phyloP scores from a whole-genome alignment of 2,797 vertebrate species.

The Anomalospiza imberbis region DNA sequence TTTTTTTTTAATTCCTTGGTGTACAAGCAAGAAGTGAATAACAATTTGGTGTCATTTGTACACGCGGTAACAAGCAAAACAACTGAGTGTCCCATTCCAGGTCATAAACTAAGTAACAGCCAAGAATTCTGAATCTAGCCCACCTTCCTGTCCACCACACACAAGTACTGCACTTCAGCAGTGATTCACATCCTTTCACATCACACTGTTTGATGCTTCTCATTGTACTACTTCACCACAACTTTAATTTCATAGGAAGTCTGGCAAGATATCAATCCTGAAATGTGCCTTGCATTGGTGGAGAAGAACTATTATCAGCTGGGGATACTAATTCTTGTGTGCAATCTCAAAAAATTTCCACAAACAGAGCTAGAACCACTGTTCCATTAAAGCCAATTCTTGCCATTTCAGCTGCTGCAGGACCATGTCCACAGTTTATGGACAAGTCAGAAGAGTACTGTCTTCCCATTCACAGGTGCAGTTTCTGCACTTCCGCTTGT shows the following conservation, averaged over 20 bases:
- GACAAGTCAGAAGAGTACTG: neutral
- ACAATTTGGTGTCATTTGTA: neutral
- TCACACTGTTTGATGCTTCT: neutral
- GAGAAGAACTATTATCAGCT: neutral
- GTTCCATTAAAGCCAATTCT: neutral
- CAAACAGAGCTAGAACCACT: neutral
- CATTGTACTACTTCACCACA: neutral
- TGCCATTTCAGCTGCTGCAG: neutral
- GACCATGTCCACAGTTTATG: neutral
- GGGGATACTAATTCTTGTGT: neutral
- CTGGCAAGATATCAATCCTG: neutral
- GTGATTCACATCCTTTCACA: neutral
- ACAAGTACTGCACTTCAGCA: fast-evolving
- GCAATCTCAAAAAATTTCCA: neutral
- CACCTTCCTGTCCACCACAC: neutral
- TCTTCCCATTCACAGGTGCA: neutral
- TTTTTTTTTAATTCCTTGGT: neutral
- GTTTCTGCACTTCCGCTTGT: neutral
- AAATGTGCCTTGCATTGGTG: neutral
- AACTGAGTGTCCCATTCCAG: neutral
- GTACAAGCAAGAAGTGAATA: neutral
- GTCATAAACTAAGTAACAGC: neutral
- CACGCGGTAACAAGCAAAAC: neutral
- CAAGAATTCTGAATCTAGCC: neutral
- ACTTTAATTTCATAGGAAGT: neutral